These are phyloP conservation scores for Pristionchus japonicus DNA, from an alignment of 2,888 invertebrate species.

Conservation along the genomic window DNA sequence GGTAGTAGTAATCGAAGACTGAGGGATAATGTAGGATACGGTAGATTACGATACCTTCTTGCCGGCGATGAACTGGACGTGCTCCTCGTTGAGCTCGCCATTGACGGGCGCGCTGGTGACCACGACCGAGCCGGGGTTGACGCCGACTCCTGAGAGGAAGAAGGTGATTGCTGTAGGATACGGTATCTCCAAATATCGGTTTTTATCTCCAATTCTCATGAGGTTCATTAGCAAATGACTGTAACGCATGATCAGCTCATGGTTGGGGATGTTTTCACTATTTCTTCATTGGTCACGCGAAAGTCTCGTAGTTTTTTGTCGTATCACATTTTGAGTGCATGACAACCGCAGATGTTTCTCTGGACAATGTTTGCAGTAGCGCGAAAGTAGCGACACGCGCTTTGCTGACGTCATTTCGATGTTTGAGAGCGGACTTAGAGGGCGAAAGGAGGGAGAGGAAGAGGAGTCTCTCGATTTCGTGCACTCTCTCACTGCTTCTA, in stretches of 20 bases:
- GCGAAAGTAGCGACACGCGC: neutral
- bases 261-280: too few relatives aligned
- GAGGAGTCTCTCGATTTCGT: neutral
- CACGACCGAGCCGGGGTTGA: constrained; percentile 86
- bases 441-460: neutral
- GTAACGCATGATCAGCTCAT: too few relatives aligned
- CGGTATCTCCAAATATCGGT: neutral
- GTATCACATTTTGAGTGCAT: neutral
- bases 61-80: constrained; percentile 82
- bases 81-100: constrained; percentile 84
- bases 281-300: too few relatives aligned
- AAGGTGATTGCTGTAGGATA: neutral
- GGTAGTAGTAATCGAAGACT: too few relatives aligned
- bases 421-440: constrained; percentile 30
- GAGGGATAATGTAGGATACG: neutral
- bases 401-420: neutral
- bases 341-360: neutral
- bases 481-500: neutral
- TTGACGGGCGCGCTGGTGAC: constrained; percentile 93
- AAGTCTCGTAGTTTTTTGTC: too few relatives aligned
- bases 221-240: too few relatives aligned
- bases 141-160: constrained; percentile 64
- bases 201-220: neutral
- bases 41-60: constrained; percentile 80
- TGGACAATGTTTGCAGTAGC: neutral